Percentiles rank a stretch among this genome's conserved stretches.
Evolutionary conservation across 2,113 vertebrate species (phyloP).

Genomic region (Hylia prasina): DNA sequence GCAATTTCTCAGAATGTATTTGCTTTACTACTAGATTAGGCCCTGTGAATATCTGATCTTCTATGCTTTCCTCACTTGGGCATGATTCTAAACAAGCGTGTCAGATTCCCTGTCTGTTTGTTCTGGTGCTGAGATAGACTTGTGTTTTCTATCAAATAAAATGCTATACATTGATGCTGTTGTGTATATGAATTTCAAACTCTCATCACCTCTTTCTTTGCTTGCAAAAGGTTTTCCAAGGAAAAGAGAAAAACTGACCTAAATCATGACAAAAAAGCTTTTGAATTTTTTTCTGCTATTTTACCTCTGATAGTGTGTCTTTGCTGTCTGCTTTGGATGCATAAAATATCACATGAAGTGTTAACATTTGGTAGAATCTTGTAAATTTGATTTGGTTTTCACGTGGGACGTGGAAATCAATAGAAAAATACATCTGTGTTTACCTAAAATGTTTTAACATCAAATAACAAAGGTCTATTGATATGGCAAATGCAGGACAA

Average conservation of each 20-base stretch:
- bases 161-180: neutral
- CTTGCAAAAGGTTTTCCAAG: neutral
- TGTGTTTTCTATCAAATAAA: neutral
- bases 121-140: neutral
- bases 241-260: neutral
- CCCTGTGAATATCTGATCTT: neutral
- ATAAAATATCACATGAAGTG: neutral
- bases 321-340: neutral
- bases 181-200: neutral
- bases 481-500: neutral
- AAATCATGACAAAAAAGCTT: neutral
- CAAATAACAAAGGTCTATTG: constrained; percentile 13
- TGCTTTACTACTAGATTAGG: neutral
- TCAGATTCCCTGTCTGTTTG: neutral
- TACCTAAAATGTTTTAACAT: neutral
- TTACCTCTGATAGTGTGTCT: neutral
- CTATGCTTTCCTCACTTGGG: neutral
- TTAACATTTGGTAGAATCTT: neutral
- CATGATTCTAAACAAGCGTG: neutral
- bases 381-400: constrained; percentile 9
- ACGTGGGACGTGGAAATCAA: neutral
- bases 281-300: neutral
- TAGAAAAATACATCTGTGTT: constrained; percentile 18
- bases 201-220: neutral
- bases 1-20: neutral